These are phyloP conservation scores for Junonia oenone DNA, from an alignment of 2,888 invertebrate genomes.

Conservation along the genomic window DNA sequence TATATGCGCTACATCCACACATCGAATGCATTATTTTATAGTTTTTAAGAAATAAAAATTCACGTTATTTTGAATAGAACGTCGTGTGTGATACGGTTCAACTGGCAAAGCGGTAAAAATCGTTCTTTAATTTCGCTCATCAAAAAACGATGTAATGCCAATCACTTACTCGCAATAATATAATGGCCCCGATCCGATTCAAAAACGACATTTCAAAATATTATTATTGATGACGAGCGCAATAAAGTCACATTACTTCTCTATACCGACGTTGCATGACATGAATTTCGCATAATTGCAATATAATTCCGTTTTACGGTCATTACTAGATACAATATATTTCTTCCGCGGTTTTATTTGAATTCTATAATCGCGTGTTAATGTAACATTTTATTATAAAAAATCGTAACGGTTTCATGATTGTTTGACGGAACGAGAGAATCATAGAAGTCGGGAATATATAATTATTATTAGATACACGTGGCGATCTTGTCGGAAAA, in stretches of 20 bases:
- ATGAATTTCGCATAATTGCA: slow-evolving; percentile 32
- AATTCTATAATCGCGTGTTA: slow-evolving; percentile 39
- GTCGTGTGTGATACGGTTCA: no score
- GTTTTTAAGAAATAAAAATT: no score
- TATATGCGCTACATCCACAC: no score
- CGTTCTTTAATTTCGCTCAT: not conserved
- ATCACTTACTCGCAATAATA: not conserved
- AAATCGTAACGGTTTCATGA: slow-evolving; percentile 32
- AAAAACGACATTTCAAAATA: slow-evolving; percentile 22
- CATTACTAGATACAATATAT: slow-evolving; percentile 34
- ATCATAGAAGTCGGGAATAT: slow-evolving; percentile 22
- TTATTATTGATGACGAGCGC: slow-evolving; percentile 14
- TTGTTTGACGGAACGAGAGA: slow-evolving; percentile 28
- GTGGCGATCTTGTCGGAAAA: not conserved
- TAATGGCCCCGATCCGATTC: slow-evolving; percentile 15
- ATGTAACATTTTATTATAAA: slow-evolving; percentile 32
- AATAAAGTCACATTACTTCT: slow-evolving; percentile 19
- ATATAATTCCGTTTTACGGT: slow-evolving; percentile 33
- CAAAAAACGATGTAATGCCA: not conserved
- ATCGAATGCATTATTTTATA: no score
- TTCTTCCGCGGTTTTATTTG: slow-evolving; percentile 37
- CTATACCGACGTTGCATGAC: slow-evolving; percentile 30
- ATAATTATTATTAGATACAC: slow-evolving; percentile 13
- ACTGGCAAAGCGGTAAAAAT: no score
- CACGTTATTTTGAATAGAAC: no score